Evolutionary conservation across 2,113 vertebrate genomes (phyloP).

Genomic region (Pardalotus punctatus): DNA sequence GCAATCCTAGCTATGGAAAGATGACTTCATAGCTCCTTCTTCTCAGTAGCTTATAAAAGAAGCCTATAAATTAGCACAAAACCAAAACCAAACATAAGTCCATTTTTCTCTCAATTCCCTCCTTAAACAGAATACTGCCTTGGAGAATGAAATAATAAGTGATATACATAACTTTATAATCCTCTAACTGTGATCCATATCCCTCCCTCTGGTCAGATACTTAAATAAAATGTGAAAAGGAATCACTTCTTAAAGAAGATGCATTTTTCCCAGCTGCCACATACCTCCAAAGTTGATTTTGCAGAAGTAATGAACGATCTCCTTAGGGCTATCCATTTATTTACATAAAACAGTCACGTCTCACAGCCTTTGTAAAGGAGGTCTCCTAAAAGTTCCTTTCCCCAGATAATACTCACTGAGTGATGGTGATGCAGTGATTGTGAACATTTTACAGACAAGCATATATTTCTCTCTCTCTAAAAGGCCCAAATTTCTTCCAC

Average conservation of each 20-base stretch:
- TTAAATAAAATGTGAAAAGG: constrained; percentile 7
- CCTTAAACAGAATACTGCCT: background rate
- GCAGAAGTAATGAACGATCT: background rate
- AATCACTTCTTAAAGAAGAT: background rate
- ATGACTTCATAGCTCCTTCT: background rate
- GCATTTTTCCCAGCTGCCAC: background rate
- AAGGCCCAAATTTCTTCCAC: background rate
- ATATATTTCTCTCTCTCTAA: background rate
- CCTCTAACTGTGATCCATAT: background rate
- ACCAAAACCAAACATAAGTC: background rate
- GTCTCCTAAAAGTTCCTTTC: background rate
- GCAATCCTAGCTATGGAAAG: background rate
- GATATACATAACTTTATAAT: background rate
- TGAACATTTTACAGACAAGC: background rate
- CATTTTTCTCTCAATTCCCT: background rate
- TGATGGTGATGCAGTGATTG: background rate
- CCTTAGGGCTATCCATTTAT: constrained; percentile 1
- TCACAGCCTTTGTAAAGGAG: background rate
- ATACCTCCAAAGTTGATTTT: background rate
- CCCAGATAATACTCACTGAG: background rate
- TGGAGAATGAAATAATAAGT: constrained; percentile 8
- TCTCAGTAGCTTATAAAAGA: background rate
- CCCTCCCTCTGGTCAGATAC: background rate
- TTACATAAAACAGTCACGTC: background rate
- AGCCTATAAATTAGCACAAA: background rate